Conservation (phyloP, 2,113 vertebrate species). For the Sphaerodactylus townsendi region DNA sequence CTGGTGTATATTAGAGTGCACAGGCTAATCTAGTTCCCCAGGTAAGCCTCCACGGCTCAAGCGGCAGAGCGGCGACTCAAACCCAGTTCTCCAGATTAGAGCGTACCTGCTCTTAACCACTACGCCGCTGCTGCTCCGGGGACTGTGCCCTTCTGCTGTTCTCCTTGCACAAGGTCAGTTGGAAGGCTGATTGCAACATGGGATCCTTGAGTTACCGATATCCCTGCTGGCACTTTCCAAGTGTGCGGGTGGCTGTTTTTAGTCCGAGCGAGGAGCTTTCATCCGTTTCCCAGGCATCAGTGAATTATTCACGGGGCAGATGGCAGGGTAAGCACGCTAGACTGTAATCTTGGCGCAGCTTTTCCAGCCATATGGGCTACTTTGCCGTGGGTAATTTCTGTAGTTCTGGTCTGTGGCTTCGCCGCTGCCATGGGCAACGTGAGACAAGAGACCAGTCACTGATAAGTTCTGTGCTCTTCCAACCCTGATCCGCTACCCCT, state of each 20-base stretch:
- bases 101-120: too few relatives aligned
- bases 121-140: too few relatives aligned
- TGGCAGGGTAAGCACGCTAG: not conserved
- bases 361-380: not conserved
- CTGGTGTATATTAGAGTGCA: too few relatives aligned
- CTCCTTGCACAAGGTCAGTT: conserved; percentile 27
- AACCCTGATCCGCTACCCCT: too few relatives aligned
- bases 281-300: conserved; percentile 3
- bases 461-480: not conserved
- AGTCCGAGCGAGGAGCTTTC: not conserved
- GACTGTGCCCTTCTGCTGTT: not conserved
- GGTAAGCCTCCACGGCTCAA: too few relatives aligned
- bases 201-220: conserved; percentile 5
- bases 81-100: too few relatives aligned
- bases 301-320: conserved; percentile 1
- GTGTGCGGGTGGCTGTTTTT: not conserved
- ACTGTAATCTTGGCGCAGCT: too few relatives aligned
- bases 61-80: too few relatives aligned
- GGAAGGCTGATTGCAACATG: conserved; percentile 1
- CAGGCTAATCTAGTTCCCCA: too few relatives aligned
- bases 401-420: not conserved
- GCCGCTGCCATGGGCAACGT: too few relatives aligned
- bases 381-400: not conserved
- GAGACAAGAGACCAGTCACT: not conserved
- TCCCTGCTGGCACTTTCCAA: not conserved